A percentile compares a stretch with the other conserved stretches of the same genome.
These are phyloP conservation scores for Drosophila insularis DNA, from an alignment of 1,140 invertebrate genomes.

Conservation along the genomic window DNA sequence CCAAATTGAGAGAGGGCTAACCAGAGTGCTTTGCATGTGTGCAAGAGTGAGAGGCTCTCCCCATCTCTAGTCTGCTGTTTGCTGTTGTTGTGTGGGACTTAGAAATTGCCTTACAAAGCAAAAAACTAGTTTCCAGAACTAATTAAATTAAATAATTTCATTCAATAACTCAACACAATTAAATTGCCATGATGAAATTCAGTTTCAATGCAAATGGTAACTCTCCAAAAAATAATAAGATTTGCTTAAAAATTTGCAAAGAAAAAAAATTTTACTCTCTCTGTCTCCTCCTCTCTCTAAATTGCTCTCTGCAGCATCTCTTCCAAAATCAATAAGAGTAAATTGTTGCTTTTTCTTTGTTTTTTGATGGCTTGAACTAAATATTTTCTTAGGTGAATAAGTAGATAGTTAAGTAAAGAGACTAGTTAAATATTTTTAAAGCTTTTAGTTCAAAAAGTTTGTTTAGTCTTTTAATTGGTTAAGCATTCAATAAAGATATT, in stretches of 20 bases:
- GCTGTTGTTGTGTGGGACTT: constrained; percentile 22
- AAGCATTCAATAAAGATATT: constrained; percentile 9
- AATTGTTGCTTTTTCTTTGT: not conserved
- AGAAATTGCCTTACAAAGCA: constrained; percentile 15
- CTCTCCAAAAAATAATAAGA: not conserved
- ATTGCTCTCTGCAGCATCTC: not conserved
- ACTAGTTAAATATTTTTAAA: constrained; percentile 57
- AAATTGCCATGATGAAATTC: not conserved
- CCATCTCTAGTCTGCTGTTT: not conserved
- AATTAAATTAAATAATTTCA: constrained; percentile 41
- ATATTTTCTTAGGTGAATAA: constrained; percentile 42
- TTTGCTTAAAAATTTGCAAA: not conserved
- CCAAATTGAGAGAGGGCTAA: not conserved
- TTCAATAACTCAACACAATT: not conserved
- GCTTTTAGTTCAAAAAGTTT: constrained; percentile 55
- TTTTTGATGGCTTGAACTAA: constrained; percentile 12
- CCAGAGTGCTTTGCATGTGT: not conserved
- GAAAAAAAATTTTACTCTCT: not conserved
- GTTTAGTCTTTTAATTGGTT: constrained; percentile 34
- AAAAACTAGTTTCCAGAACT: constrained; percentile 35
- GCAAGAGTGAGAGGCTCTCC: not conserved
- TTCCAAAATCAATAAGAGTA: constrained; percentile 10
- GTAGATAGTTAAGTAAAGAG: constrained; percentile 20
- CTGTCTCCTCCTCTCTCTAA: not conserved
- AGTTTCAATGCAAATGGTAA: not conserved